phyloP scores from a whole-genome alignment of 2,797 vertebrate species.

The Pelodytes ibericus region DNA sequence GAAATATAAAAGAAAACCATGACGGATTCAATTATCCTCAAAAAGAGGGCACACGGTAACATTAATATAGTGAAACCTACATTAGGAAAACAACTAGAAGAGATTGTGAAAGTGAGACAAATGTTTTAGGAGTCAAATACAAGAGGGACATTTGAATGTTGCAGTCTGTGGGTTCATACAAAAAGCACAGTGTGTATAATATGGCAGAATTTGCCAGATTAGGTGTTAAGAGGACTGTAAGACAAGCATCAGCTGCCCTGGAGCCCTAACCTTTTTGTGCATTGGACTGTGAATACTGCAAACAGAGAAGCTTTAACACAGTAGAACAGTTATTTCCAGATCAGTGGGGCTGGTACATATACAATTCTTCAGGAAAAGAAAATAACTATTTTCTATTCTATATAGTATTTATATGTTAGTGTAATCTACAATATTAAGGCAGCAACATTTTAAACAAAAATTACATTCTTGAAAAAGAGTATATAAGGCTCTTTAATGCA shows the following conservation, averaged over 20 bases:
- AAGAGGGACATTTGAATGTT: slow-evolving; percentile 1
- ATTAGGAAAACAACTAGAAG: too few relatives aligned
- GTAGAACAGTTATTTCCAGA: background rate
- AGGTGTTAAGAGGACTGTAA: slow-evolving; percentile 47
- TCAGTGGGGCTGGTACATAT: background rate
- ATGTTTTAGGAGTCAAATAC: too few relatives aligned
- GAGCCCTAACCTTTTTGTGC: slow-evolving; percentile 34
- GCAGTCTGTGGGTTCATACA: slow-evolving; percentile 5
- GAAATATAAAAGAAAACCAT: too few relatives aligned
- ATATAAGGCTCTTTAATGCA: too few relatives aligned
- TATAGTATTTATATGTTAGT: too few relatives aligned
- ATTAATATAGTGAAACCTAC: too few relatives aligned
- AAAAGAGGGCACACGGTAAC: too few relatives aligned
- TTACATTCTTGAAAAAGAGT: too few relatives aligned
- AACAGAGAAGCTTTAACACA: background rate
- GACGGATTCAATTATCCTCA: too few relatives aligned
- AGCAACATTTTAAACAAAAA: too few relatives aligned
- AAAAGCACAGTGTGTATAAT: slow-evolving; percentile 19
- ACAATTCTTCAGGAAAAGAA: background rate
- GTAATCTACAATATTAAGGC: too few relatives aligned
- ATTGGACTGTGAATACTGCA: slow-evolving; percentile 11
- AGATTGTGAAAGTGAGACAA: too few relatives aligned
- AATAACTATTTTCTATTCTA: background rate
- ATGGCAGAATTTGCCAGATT: slow-evolving; percentile 19
- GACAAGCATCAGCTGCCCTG: slow-evolving; percentile 38